Evolutionary conservation across 2,113 vertebrate species (phyloP).

Genomic region (Phasianus colchicus): DNA sequence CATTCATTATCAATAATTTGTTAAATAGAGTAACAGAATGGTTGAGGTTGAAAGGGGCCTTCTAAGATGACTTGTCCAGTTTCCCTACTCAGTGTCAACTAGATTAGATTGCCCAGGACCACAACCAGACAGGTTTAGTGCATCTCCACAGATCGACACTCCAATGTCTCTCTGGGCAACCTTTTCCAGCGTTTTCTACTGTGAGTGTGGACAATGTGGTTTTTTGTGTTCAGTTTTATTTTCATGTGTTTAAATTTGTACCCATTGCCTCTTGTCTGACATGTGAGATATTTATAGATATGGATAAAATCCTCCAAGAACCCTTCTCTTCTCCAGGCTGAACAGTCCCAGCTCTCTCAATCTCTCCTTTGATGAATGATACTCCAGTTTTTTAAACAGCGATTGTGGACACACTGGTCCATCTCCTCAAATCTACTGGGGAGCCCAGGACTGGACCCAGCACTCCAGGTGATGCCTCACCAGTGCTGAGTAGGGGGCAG

Average conservation of each 20-base stretch:
- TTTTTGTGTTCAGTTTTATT: neutral
- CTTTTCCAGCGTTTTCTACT: neutral
- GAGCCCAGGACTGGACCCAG: neutral
- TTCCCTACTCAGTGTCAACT: neutral
- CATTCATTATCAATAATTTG: neutral
- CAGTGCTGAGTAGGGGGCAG: neutral
- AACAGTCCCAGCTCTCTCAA: neutral
- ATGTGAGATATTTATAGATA: neutral
- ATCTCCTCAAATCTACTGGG: neutral
- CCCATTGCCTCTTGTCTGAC: neutral
- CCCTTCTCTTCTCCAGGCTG: neutral
- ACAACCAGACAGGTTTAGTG: neutral
- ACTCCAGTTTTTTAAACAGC: neutral
- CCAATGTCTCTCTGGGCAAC: neutral
- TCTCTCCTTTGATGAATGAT: neutral
- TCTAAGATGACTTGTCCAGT: neutral
- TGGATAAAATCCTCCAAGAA: neutral
- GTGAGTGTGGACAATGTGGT: no score
- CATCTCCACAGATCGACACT: neutral
- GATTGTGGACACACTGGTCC: neutral
- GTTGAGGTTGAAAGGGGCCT: neutral
- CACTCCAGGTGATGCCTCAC: neutral
- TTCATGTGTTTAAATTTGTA: neutral
- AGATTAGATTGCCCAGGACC: neutral
- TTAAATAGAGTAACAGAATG: neutral